Evolutionary conservation across 2,797 vertebrate genomes (phyloP).

Genomic region (Lophius americanus): DNA sequence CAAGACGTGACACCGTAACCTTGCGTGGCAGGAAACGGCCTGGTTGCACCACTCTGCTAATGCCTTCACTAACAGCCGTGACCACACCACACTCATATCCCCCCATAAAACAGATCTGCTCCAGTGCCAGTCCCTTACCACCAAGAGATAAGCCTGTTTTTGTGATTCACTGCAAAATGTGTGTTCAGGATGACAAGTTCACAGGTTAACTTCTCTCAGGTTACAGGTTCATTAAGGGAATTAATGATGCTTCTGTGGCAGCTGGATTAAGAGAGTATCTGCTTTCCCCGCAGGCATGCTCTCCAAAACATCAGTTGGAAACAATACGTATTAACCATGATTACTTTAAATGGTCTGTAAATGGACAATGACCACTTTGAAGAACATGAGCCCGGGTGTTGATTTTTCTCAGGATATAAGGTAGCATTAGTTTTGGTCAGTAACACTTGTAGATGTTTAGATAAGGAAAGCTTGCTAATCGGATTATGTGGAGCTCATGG

Average conservation of each 20-base stretch:
- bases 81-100: slow-evolving; percentile 83
- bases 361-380: slow-evolving; percentile 52
- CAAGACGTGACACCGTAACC: slow-evolving; percentile 84
- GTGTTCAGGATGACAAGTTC: slow-evolving; percentile 75
- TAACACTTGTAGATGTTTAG: slow-evolving; percentile 78
- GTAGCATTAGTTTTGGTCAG: slow-evolving; percentile 65
- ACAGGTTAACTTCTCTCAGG: slow-evolving; percentile 73
- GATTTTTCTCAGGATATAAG: slow-evolving; percentile 70
- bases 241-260: slow-evolving; percentile 76
- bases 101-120: slow-evolving; percentile 65
- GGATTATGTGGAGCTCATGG: slow-evolving; percentile 62
- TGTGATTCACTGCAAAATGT: slow-evolving; percentile 69
- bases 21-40: slow-evolving; percentile 73
- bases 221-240: slow-evolving; percentile 81
- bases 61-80: slow-evolving; percentile 86
- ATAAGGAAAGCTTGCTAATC: slow-evolving; percentile 65
- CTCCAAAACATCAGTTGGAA: slow-evolving; percentile 41
- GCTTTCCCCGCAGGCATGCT: slow-evolving; percentile 62
- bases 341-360: slow-evolving; percentile 64
- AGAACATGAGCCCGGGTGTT: slow-evolving; percentile 51
- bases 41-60: slow-evolving; percentile 78
- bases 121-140: slow-evolving; percentile 57
- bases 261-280: slow-evolving; percentile 75
- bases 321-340: slow-evolving; percentile 48
- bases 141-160: slow-evolving; percentile 82